Evolutionary conservation across 2,113 vertebrate species (phyloP).

Genomic region (Phasianus colchicus): DNA sequence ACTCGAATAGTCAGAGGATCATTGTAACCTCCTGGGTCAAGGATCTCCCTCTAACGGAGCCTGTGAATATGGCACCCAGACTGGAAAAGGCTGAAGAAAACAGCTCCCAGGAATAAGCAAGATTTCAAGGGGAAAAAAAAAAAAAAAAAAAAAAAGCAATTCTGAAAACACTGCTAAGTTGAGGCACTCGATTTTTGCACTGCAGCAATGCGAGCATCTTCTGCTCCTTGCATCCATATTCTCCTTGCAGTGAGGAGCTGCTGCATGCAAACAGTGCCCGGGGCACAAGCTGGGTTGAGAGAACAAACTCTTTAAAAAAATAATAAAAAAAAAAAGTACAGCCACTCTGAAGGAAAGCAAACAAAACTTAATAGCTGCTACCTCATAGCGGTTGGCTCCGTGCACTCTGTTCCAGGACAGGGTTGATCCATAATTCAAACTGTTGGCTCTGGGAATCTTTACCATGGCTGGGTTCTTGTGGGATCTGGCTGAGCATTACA

Average conservation of each 20-base stretch:
- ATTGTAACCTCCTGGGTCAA: neutral
- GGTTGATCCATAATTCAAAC: neutral
- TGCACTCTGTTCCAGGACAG: neutral
- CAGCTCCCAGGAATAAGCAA: neutral
- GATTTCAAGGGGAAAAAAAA: neutral
- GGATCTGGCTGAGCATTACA: neutral
- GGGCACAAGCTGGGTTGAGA: neutral
- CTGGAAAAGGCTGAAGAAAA: neutral
- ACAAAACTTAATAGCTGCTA: slow-evolving; percentile 39
- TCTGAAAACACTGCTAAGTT: neutral
- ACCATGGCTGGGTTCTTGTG: neutral
- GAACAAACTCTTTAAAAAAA: neutral
- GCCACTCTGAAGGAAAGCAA: slow-evolving; percentile 34
- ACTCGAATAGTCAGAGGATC: neutral
- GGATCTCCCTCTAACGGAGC: neutral
- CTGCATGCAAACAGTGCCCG: neutral
- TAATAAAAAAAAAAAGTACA: neutral
- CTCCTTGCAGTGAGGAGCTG: neutral
- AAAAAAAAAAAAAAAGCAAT: neutral
- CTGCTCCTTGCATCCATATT: accelerated
- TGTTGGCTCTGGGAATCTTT: slow-evolving; percentile 29
- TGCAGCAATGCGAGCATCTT: neutral
- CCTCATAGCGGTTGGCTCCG: neutral
- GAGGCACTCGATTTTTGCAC: neutral
- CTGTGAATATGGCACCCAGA: neutral